These are phyloP conservation scores for Zeuzera pyrina DNA, from an alignment of 2,888 invertebrate species.

Conservation along the genomic window DNA sequence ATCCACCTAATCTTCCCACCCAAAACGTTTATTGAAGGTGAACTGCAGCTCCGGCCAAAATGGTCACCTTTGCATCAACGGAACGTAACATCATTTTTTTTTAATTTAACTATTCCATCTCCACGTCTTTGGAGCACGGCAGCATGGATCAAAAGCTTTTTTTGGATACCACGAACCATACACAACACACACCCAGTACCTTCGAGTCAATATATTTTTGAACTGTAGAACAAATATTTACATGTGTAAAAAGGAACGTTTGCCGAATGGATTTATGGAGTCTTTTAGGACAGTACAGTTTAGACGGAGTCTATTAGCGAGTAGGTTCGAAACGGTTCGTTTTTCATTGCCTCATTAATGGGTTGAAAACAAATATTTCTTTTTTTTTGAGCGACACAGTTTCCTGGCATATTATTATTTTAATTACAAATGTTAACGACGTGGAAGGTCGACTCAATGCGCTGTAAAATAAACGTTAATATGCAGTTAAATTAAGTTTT, in stretches of 20 bases:
- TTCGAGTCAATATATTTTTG: slow-evolving; percentile 13
- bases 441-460: slow-evolving; percentile 17
- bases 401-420: slow-evolving; percentile 6
- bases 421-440: slow-evolving; percentile 11
- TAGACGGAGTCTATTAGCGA: slow-evolving; percentile 40
- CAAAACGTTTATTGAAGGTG: too few relatives aligned
- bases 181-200: slow-evolving; percentile 18
- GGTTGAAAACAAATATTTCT: neutral
- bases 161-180: slow-evolving; percentile 19
- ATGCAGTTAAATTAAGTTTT: slow-evolving; percentile 23
- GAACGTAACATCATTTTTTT: slow-evolving; percentile 41
- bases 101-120: slow-evolving; percentile 47
- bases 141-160: slow-evolving; percentile 34
- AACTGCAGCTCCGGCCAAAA: slow-evolving; percentile 26
- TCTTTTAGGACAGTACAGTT: slow-evolving; percentile 33
- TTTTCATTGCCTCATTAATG: slow-evolving; percentile 35
- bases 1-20: slow-evolving; percentile 25
- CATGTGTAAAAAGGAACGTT: slow-evolving; percentile 31
- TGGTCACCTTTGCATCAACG: slow-evolving; percentile 36
- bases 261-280: slow-evolving; percentile 43
- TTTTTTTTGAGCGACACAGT: slow-evolving; percentile 7
- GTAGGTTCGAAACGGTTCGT: slow-evolving; percentile 35
- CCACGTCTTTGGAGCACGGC: slow-evolving; percentile 39
- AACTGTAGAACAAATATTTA: slow-evolving; percentile 46
- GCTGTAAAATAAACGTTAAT: slow-evolving; percentile 14